phyloP scores from a whole-genome alignment of 2,888 invertebrate genomes.

The Slavum lentiscoides region DNA sequence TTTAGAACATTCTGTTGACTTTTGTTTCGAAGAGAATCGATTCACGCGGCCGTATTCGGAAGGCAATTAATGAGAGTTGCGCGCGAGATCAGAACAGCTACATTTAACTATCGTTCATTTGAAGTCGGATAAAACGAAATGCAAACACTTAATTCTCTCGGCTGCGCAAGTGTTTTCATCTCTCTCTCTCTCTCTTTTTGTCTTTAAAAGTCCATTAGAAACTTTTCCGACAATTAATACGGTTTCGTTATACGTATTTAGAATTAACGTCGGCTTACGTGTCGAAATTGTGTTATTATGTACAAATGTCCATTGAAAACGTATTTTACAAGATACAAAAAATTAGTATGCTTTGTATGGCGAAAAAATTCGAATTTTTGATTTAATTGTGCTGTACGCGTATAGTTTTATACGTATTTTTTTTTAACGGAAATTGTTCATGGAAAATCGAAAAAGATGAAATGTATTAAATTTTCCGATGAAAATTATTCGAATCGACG shows the following conservation, averaged over 20 bases:
- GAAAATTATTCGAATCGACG: too few relatives aligned
- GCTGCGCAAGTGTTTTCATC: background rate
- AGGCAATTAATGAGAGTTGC: conserved; percentile 11
- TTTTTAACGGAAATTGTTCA: too few relatives aligned
- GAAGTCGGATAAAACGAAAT: background rate
- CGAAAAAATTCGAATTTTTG: background rate
- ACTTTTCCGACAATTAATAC: background rate
- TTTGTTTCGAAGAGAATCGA: background rate
- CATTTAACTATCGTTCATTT: conserved; percentile 2
- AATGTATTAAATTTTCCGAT: too few relatives aligned
- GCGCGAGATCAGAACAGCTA: background rate
- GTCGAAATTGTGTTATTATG: background rate
- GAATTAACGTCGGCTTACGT: too few relatives aligned
- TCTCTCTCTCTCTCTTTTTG: background rate
- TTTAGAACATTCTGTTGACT: too few relatives aligned
- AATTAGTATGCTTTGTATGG: background rate
- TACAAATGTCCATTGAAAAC: too few relatives aligned
- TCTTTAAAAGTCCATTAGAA: conserved; percentile 20
- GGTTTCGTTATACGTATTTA: background rate
- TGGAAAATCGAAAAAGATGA: too few relatives aligned
- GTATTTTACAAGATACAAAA: too few relatives aligned
- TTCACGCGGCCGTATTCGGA: background rate
- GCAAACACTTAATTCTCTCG: conserved; percentile 15
- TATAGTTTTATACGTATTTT: too few relatives aligned
- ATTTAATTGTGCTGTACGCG: too few relatives aligned